Conservation (phyloP, 1,140 invertebrate genomes). For the Caenorhabditis remanei region DNA sequence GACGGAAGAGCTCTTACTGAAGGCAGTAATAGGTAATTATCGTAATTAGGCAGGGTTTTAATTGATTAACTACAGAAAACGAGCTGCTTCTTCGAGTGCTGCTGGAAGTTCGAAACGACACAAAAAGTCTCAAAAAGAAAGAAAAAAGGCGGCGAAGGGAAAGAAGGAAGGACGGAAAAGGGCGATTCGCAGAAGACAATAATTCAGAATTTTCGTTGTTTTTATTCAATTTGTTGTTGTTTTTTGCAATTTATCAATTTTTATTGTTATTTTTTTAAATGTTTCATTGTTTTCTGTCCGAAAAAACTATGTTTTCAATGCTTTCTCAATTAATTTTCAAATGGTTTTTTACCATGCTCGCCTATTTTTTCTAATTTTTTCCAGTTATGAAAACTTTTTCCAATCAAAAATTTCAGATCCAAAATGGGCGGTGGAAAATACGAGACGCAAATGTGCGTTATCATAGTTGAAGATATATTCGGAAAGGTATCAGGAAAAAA, state of each 20-base stretch:
- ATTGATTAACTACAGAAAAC: conserved; percentile 17
- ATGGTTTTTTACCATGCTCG: background rate
- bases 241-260: background rate
- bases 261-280: background rate
- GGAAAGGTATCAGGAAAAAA: conserved; percentile 44
- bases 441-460: conserved; percentile 56
- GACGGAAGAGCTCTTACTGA: conserved; percentile 59
- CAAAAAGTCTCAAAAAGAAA: conserved; percentile 38
- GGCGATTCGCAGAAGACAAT: conserved; percentile 29
- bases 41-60: background rate
- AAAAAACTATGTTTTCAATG: background rate
- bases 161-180: conserved; percentile 39
- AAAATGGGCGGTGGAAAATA: conserved; percentile 52
- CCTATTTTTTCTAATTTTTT: too few species aligned
- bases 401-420: background rate
- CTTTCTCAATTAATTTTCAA: background rate
- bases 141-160: conserved; percentile 36
- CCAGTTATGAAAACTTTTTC: too few species aligned
- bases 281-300: background rate
- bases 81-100: conserved; percentile 20
- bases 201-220: background rate
- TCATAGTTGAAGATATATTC: conserved; percentile 57
- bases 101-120: conserved; percentile 1
- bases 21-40: conserved; percentile 32
- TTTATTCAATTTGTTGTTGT: background rate